Evolutionary conservation across 2,888 invertebrate species (phyloP).

Genomic region (Drosophila ezoana): DNA sequence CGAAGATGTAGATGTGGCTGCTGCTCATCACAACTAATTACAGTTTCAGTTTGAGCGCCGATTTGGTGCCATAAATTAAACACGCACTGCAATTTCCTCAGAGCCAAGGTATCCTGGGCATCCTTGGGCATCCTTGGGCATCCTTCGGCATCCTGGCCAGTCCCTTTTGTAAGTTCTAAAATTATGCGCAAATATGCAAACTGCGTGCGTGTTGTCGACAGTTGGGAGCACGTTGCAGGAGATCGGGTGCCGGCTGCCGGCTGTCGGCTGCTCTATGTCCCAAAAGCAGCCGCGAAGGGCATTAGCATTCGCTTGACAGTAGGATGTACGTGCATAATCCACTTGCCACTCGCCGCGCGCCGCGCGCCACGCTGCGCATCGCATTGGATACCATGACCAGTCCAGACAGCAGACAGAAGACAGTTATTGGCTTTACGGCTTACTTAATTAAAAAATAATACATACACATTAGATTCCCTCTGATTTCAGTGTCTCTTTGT

Average conservation of each 20-base stretch:
- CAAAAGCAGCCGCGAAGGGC: conserved; percentile 13
- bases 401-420: conserved; percentile 2
- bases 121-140: too few species aligned
- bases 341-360: conserved; percentile 1
- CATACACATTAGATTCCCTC: conserved; percentile 35
- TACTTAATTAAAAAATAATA: conserved; percentile 67
- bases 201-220: conserved; percentile 59
- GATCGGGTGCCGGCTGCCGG: neutral
- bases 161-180: conserved; percentile 23
- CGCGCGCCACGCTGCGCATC: neutral
- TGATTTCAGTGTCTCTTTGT: neutral
- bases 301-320: conserved; percentile 59
- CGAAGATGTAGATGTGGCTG: neutral
- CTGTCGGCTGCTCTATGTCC: neutral
- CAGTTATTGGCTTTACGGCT: conserved; percentile 45
- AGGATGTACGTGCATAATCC: conserved; percentile 16
- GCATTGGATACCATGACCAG: conserved; percentile 2
- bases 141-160: too few species aligned
- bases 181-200: conserved; percentile 71
- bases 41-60: conserved; percentile 30
- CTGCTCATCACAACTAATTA: conserved; percentile 51
- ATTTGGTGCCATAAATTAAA: conserved; percentile 41
- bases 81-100: conserved; percentile 41
- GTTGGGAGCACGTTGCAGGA: conserved; percentile 36
- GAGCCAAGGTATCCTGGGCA: neutral